Conservation (phyloP, 2,113 vertebrate species). For the Chlorocebus sabaeus region DNA sequence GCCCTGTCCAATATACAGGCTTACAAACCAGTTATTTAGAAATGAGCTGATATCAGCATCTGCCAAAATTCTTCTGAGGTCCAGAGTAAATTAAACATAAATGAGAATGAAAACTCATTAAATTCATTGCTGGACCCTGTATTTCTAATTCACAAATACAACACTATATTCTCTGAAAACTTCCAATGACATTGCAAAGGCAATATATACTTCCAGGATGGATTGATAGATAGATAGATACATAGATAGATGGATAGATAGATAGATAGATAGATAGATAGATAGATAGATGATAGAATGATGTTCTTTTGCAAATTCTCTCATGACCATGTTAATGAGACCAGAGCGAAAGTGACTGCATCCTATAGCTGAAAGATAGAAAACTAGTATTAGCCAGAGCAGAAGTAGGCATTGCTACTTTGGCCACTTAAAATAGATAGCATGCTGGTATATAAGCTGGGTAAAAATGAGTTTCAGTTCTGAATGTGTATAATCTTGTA, state of each 20-base stretch:
- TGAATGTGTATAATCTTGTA: background rate
- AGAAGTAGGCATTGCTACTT: background rate
- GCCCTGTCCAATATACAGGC: background rate
- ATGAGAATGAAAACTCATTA: background rate
- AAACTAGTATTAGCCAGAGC: background rate
- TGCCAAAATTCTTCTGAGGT: background rate
- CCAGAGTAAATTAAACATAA: background rate
- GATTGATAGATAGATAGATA: background rate
- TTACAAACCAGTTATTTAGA: background rate
- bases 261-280: background rate
- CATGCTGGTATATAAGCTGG: background rate
- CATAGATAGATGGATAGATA: too few relatives aligned
- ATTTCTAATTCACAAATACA: conserved; percentile 9
- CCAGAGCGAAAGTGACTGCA: background rate
- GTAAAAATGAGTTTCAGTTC: background rate
- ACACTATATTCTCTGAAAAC: background rate
- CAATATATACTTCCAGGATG: background rate
- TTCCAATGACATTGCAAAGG: background rate
- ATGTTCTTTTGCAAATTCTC: background rate
- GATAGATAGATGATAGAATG: background rate
- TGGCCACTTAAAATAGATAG: background rate
- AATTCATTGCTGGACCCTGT: background rate
- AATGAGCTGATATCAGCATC: background rate
- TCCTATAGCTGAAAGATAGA: conserved; percentile 7
- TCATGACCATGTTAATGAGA: background rate